A percentile compares a stretch with the other conserved stretches of the same genome.
Evolutionary conservation across 30 jellyfish, hydroid and myxozoan species (phyloP).

Genomic region (Aurelia coerulea): DNA sequence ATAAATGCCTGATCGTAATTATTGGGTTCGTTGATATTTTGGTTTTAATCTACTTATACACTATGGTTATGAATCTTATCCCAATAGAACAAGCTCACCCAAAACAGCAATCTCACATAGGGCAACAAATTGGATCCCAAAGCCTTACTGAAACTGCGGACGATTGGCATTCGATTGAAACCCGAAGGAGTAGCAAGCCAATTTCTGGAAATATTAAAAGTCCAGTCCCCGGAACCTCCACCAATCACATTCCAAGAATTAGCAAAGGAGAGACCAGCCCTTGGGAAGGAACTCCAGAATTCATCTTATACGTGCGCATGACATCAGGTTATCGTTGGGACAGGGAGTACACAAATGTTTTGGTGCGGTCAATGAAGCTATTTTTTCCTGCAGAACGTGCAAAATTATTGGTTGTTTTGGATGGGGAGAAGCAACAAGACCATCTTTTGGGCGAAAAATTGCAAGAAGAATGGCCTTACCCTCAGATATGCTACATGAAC

Average conservation of each 20-base stretch:
- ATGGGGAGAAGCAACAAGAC: slow-evolving; percentile 58
- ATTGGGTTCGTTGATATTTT: no score
- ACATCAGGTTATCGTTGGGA: slow-evolving; percentile 55
- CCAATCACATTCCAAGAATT: no score
- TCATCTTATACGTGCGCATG: slow-evolving; percentile 46
- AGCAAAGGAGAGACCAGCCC: slow-evolving; percentile 10
- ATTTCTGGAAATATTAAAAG: no score
- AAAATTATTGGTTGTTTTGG: slow-evolving; percentile 47
- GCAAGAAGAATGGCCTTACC: slow-evolving; percentile 57
- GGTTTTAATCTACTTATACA: no score
- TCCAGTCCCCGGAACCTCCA: no score
- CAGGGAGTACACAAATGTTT: slow-evolving; percentile 14
- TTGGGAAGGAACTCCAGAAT: slow-evolving; percentile 53
- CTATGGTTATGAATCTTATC: no score
- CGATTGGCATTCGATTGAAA: no score
- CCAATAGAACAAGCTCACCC: no score
- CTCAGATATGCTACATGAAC: slow-evolving; percentile 55
- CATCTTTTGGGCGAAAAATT: slow-evolving; percentile 54
- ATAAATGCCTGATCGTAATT: background rate
- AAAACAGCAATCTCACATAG: no score
- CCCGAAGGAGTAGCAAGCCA: no score
- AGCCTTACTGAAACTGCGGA: no score
- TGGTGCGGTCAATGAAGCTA: slow-evolving; percentile 49
- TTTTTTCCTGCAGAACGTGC: slow-evolving; percentile 69
- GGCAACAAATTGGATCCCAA: no score